Base-by-base conservation (phyloP, 2,797 vertebrate genomes). In the Halcyon chelicuti region DNA sequence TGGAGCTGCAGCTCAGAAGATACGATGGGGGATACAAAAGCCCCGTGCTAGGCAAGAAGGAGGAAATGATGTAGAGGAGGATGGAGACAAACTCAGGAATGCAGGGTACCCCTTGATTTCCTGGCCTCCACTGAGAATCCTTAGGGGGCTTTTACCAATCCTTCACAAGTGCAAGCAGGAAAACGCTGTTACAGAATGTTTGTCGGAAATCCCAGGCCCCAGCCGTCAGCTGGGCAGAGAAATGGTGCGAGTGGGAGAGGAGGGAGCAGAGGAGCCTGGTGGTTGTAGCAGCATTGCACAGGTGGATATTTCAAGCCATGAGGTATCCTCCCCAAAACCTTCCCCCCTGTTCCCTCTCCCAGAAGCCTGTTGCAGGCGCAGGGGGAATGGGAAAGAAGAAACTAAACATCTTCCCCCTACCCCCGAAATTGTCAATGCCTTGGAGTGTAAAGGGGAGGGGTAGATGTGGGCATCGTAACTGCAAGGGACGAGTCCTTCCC, bases 231-330 rank as follows among this genome's bases (percentile, higher is more conserved):
- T 72, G 78, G n/a, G 74, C 81, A 71, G 77, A 85, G 91, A 39
- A 40, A 13, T 20, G 57, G 49, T n/a, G 76, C 1, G 9, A 65
- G 80, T 12, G 51, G 78, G 89, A 25, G 33, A 90, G 85, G 85
- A 93, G 85, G 85, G 83, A 88, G 78, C 87, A 7, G 19, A 49
- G 63, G 91, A 67, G 65, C 85, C 90, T 35, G 76, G 33, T 3
- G 4, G 40, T 47, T 74, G 58, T 74, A 35, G 82, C 72, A 60
- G 31, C 73, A 28, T 77, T 66, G 94, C 94, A 63, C 83, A 74
- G 86, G 84, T 82, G 58, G 88, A 88, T 91, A 93, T 92, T 93
- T 94, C 81, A 28, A 90, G 84, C 80, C 94, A 86, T 82, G 86
- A 81, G 66, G 68, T 83, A 58, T 95, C 95, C 94, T 86, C 70